These are phyloP conservation scores for Mesorhabditis spiculigera DNA, from an alignment of 2,888 invertebrate genomes.

Conservation along the genomic window DNA sequence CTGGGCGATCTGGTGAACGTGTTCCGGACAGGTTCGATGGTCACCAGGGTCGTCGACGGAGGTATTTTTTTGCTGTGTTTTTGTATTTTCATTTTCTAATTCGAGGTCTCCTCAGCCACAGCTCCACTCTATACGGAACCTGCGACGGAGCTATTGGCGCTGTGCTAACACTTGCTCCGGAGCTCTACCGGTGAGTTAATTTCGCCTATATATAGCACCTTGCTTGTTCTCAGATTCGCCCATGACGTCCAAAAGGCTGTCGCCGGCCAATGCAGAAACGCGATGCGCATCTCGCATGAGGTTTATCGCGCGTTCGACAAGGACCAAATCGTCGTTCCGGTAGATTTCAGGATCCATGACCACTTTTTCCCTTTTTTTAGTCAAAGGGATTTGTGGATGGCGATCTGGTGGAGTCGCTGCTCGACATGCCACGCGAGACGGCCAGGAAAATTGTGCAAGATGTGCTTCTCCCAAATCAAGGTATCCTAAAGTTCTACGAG, in stretches of 20 bases:
- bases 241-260: constrained; percentile 70
- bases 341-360: not conserved
- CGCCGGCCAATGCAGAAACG: constrained; percentile 56
- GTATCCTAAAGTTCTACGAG: not conserved
- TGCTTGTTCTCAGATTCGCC: constrained; percentile 35
- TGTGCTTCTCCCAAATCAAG: constrained; percentile 62
- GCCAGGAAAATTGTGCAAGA: constrained; percentile 84
- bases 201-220: too few relatives aligned
- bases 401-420: constrained; percentile 91
- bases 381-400: constrained; percentile 91
- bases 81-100: too few relatives aligned
- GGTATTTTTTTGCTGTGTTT: constrained; percentile 73
- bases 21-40: constrained; percentile 74
- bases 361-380: constrained; percentile 15
- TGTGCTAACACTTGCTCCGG: constrained; percentile 83
- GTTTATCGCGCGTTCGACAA: constrained; percentile 67
- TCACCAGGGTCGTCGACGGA: constrained; percentile 75
- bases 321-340: constrained; percentile 80
- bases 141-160: constrained; percentile 76
- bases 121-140: constrained; percentile 74
- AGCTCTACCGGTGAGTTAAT: constrained; percentile 81
- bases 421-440: constrained; percentile 82
- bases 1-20: constrained; percentile 95
- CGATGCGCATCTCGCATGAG: constrained; percentile 73
- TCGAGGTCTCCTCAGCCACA: too few relatives aligned